Percentiles rank a stretch among this genome's conserved stretches.
Evolutionary conservation across 2,888 invertebrate species (phyloP).

Genomic region (Invenusta paracnida): DNA sequence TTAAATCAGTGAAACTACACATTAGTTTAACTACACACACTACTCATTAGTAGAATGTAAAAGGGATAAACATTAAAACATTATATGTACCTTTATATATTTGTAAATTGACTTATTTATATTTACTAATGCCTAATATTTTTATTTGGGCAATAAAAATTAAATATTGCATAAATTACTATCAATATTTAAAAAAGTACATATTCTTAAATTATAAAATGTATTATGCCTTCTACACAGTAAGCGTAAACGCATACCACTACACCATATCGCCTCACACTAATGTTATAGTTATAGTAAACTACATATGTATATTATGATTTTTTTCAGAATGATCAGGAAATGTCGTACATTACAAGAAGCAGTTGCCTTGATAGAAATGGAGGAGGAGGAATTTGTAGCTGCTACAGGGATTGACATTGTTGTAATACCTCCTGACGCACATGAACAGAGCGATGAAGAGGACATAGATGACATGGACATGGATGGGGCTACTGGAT

Average conservation of each 20-base stretch:
- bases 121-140: neutral
- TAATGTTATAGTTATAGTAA: neutral
- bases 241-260: neutral
- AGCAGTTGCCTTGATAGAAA: neutral
- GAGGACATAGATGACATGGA: neutral
- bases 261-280: neutral
- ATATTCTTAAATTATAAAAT: neutral
- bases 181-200: neutral
- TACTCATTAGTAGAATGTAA: neutral
- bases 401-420: neutral
- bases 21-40: too few species aligned
- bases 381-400: slow-evolving; percentile 10
- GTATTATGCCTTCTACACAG: neutral
- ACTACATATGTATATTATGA: neutral
- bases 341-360: neutral
- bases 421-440: slow-evolving; percentile 26
- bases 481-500: slow-evolving; percentile 3
- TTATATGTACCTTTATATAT: neutral
- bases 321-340: neutral
- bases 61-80: neutral
- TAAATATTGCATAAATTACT: slow-evolving; percentile 8
- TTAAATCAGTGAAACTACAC: neutral
- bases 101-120: slow-evolving; percentile 7
- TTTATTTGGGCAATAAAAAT: neutral
- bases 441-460: slow-evolving; percentile 8